Percentiles rank a stretch among this genome's conserved stretches.
These are phyloP conservation scores for Acanthacorydalis orientalis DNA, from an alignment of 2,888 invertebrate genomes.

Conservation along the genomic window DNA sequence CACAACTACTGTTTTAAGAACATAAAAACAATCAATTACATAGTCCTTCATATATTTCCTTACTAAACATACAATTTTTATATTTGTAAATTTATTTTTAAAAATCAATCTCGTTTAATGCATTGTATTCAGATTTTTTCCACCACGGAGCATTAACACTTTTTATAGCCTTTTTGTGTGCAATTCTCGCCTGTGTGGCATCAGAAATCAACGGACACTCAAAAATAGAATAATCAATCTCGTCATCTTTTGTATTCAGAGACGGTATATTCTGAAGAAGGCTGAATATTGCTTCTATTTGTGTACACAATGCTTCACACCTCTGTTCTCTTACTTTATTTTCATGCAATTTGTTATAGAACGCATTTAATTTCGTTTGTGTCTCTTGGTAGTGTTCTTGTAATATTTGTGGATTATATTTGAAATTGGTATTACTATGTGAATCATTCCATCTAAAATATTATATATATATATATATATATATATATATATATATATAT, in stretches of 20 bases:
- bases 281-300: conserved; percentile 8
- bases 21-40: no score
- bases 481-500: no score
- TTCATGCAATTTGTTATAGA: conserved; percentile 6
- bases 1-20: no score
- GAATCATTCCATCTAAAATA: conserved; percentile 6
- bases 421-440: conserved; percentile 4
- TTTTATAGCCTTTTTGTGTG: conserved; percentile 7
- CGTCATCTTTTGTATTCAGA: conserved; percentile 4
- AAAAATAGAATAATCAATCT: conserved; percentile 7
- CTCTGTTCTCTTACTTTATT: conserved; percentile 3
- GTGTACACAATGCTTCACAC: conserved; percentile 6
- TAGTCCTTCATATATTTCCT: no score
- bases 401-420: conserved; percentile 2
- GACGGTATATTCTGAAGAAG: conserved; percentile 6
- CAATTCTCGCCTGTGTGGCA: conserved; percentile 5
- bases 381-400: no score
- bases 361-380: conserved; percentile 2
- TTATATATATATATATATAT: no score
- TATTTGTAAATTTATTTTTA: not conserved
- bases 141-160: conserved; percentile 7
- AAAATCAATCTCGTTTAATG: not conserved
- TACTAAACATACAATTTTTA: no score
- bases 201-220: conserved; percentile 7
- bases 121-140: conserved; percentile 5